phyloP scores from a whole-genome alignment of 1,140 invertebrate species.

The Riptortus pedestris region DNA sequence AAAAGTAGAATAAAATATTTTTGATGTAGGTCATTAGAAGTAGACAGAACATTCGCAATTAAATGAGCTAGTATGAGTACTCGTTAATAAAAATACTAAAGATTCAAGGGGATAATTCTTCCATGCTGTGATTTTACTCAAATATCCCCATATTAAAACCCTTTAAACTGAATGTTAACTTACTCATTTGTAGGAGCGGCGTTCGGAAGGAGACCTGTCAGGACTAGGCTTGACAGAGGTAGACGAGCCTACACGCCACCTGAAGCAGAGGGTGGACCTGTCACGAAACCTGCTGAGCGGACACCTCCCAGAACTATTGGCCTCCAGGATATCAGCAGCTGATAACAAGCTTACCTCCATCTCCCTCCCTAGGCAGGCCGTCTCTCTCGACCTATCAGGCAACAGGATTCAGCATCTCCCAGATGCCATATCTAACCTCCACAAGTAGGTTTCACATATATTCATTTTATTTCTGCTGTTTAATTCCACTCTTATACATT shows the following conservation, averaged over 20 bases:
- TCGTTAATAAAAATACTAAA: no score
- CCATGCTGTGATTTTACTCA: no score
- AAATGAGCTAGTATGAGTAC: no score
- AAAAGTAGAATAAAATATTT: no score
- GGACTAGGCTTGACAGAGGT: background rate
- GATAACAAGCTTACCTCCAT: conserved; percentile 29
- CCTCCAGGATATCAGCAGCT: conserved; percentile 17
- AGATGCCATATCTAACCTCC: conserved; percentile 47
- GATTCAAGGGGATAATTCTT: no score
- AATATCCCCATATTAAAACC: no score
- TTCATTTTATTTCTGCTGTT: no score
- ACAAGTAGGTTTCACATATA: conserved; percentile 46
- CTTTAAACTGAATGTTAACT: no score
- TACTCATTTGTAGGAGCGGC: background rate
- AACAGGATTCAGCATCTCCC: conserved; percentile 53
- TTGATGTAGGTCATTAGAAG: no score
- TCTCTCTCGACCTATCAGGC: conserved; percentile 56
- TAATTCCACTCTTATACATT: no score
- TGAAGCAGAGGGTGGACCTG: conserved; percentile 1
- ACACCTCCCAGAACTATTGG: background rate
- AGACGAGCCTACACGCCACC: background rate
- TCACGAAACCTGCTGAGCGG: background rate
- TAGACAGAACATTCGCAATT: no score
- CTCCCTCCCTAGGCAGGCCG: conserved; percentile 25
- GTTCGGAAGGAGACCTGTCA: background rate